phyloP scores from a whole-genome alignment of 2,113 vertebrate species.

The Furnarius figulus region DNA sequence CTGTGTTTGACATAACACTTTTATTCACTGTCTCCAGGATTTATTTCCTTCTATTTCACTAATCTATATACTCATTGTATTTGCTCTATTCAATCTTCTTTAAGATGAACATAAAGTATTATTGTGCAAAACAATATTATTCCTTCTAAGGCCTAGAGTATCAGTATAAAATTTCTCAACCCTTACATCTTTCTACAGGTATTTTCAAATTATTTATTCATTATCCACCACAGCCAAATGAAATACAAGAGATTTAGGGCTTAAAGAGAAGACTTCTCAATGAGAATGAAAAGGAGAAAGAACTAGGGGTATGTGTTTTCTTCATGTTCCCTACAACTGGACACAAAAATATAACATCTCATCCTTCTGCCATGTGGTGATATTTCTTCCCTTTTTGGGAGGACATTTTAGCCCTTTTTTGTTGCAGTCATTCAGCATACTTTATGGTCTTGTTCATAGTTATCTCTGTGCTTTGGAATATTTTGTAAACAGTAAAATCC shows the following conservation, averaged over 20 bases:
- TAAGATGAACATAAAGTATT: not conserved
- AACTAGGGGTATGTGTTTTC: not conserved
- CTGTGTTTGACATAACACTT: not conserved
- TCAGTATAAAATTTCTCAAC: not conserved
- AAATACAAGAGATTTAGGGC: not conserved
- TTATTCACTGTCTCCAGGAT: not conserved
- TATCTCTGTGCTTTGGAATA: not conserved
- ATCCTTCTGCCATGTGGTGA: not conserved
- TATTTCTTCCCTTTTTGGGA: not conserved
- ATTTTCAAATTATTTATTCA: not conserved
- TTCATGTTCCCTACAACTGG: not conserved
- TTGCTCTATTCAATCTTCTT: not conserved
- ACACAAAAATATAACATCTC: not conserved
- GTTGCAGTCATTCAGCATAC: rapidly evolving
- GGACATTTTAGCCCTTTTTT: not conserved
- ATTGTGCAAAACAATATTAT: not conserved
- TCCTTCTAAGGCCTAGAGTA: not conserved
- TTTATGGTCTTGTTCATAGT: not conserved
- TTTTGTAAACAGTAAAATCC: not conserved
- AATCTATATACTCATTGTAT: not conserved
- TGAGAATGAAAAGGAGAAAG: not conserved
- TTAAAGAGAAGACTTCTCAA: not conserved
- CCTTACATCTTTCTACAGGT: not conserved
- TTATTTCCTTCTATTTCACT: not conserved
- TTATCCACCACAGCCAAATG: not conserved